These are phyloP conservation scores for Gasteruption jaculator DNA, from an alignment of 2,888 invertebrate species.

Conservation along the genomic window DNA sequence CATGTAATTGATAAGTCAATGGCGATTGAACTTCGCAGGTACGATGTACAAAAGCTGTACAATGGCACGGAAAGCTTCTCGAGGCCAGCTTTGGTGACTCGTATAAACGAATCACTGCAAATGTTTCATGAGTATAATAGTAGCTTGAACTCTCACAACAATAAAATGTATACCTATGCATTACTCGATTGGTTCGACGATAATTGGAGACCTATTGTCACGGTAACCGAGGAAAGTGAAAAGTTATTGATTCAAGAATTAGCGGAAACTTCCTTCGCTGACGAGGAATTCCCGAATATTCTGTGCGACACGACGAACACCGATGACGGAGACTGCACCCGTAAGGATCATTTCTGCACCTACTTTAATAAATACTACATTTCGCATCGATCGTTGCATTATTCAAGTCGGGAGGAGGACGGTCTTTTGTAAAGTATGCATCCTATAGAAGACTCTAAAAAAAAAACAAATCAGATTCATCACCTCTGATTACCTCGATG, in stretches of 20 bases:
- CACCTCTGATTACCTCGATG: too few relatives aligned
- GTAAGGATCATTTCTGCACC: conserved; percentile 27
- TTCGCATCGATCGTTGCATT: too few relatives aligned
- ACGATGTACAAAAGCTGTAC: conserved; percentile 38
- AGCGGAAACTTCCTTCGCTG: conserved; percentile 26
- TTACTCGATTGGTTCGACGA: conserved; percentile 38
- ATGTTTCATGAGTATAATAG: conserved; percentile 34
- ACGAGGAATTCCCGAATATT: conserved; percentile 32
- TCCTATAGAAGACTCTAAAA: too few relatives aligned
- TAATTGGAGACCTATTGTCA: conserved; percentile 54
- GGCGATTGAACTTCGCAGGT: conserved; percentile 28
- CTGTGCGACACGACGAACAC: conserved; percentile 34
- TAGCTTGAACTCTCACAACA: conserved; percentile 38
- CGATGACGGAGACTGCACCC: conserved; percentile 43
- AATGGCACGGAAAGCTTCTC: conserved; percentile 37
- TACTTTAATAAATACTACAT: conserved; percentile 26
- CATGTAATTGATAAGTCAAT: too few relatives aligned
- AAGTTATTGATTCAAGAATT: conserved; percentile 29
- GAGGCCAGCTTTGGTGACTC: conserved; percentile 34
- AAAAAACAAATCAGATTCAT: too few relatives aligned
- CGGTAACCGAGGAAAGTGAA: conserved; percentile 49
- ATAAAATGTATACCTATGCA: conserved; percentile 44
- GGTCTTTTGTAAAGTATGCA: too few relatives aligned
- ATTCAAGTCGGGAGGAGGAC: too few relatives aligned
- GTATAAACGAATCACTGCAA: conserved; percentile 40